Evolutionary conservation across 2,797 vertebrate species (phyloP), one percentile per base, ranked within the genome.

Genomic region (Pipistrellus pygmaeus): DNA sequence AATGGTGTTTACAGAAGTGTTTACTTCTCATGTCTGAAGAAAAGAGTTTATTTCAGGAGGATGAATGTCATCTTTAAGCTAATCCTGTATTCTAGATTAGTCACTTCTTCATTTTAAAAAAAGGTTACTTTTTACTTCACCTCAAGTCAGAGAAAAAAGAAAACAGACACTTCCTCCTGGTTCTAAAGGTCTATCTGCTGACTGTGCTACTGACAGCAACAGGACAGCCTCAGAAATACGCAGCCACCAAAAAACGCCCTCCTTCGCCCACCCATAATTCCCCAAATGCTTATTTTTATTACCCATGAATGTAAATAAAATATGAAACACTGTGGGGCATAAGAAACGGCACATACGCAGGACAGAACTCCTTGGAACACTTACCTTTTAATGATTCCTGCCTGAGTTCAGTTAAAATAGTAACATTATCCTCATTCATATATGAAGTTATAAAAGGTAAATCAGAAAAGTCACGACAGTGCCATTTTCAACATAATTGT

Each of bases 321-420:
- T 46, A 72, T 32, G 6, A 84, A 91, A 91, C 20, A 69, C n/a
- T 20, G 9, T 5, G 46, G 1, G 81, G 83, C 57, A 86, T 44
- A 55, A 86, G 23, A 93, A 88, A 80, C 8, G 88, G 57, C 51
- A 85, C 11, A 75, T 27, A 76, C 3, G 2, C 6, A 95, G 21
- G 68, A 48, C 14, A 10, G 11, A 82, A 87, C 38, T 88, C 73
- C 23, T 60, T 76, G 27, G 27, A 85, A 66, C 57, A 97, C 96
- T 96, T 96, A 97, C 95, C 96, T 95, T 88, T 87, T 60, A 84
- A 90, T 71, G 51, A 85, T 75, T 95, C 44, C 73, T 95, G 86
- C 81, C 91, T 86, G 32, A 85, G 72, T 72, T 41, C 82, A 71
- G 30, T 77, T 95, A 93, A 93, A 86, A 96, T 41, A 91, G 76